Percentiles rank a stretch among this genome's conserved stretches.
phyloP scores from a whole-genome alignment of 2,797 vertebrate species.

The Allobates femoralis region DNA sequence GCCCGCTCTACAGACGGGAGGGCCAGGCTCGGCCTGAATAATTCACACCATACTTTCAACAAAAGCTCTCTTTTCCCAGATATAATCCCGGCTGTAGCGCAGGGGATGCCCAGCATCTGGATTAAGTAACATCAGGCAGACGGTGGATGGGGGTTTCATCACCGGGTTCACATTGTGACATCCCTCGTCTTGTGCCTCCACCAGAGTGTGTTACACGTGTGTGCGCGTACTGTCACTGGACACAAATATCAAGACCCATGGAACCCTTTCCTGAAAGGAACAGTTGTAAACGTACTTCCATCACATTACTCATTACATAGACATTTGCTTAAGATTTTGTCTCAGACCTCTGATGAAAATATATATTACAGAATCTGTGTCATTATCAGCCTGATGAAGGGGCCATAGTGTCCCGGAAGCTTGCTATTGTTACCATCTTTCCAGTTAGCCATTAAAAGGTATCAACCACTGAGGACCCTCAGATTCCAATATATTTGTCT shows the following conservation, averaged over 20 bases:
- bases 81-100: constrained; percentile 44
- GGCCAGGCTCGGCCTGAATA: constrained; percentile 38
- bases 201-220: background rate
- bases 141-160: constrained; percentile 23
- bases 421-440: too few relatives aligned
- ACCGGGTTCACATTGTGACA: background rate
- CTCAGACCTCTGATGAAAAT: too few relatives aligned
- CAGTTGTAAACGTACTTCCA: background rate
- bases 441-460: too few relatives aligned
- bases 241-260: background rate
- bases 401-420: too few relatives aligned
- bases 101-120: background rate
- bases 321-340: too few relatives aligned
- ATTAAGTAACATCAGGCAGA: constrained; percentile 34
- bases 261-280: background rate
- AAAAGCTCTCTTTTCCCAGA: constrained; percentile 51
- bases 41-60: constrained; percentile 57
- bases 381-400: too few relatives aligned
- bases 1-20: background rate
- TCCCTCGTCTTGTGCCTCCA: background rate
- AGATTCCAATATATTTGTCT: too few relatives aligned
- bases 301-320: too few relatives aligned
- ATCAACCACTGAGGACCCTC: too few relatives aligned
- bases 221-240: background rate
- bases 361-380: too few relatives aligned